Evolutionary conservation across 2,888 invertebrate genomes (phyloP).

Genomic region (Drepanosiphum platanoidis): DNA sequence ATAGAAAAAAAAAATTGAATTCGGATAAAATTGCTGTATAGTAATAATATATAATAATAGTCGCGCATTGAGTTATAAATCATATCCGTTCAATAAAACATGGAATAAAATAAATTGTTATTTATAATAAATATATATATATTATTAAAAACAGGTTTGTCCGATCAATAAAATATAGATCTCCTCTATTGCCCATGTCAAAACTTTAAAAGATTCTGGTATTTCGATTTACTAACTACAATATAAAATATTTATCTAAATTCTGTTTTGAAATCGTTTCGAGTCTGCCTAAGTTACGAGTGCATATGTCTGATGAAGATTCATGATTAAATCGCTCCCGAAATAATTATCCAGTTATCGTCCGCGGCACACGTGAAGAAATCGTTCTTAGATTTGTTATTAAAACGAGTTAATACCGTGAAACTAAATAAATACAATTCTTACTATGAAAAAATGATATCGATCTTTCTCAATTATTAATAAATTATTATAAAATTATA

Average conservation of each 20-base stretch:
- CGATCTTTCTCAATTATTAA: too few species aligned
- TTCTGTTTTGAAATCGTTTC: constrained; percentile 18
- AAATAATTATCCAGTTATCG: not conserved
- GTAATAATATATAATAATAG: not conserved
- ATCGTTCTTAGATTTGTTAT: too few species aligned
- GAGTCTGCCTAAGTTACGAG: not conserved
- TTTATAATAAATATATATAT: constrained; percentile 42
- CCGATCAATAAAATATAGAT: constrained; percentile 35
- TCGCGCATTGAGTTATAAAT: constrained; percentile 31
- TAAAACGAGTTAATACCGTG: not conserved
- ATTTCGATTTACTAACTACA: constrained; percentile 35
- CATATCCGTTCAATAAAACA: not conserved
- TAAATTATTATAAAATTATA: too few species aligned
- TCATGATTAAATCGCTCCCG: not conserved
- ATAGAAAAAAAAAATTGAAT: not conserved
- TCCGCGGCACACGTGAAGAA: not conserved
- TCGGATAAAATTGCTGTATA: not conserved
- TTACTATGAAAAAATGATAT: too few species aligned
- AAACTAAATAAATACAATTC: not conserved
- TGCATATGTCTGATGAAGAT: not conserved
- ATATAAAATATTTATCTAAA: not conserved
- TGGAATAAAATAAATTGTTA: not conserved
- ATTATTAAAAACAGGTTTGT: constrained; percentile 53
- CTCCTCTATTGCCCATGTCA: not conserved
- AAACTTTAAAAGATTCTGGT: not conserved